Percentiles rank a stretch among this genome's conserved stretches.
Conservation (phyloP, 2,797 vertebrate species). For the Pangasius sanitwongsei region DNA sequence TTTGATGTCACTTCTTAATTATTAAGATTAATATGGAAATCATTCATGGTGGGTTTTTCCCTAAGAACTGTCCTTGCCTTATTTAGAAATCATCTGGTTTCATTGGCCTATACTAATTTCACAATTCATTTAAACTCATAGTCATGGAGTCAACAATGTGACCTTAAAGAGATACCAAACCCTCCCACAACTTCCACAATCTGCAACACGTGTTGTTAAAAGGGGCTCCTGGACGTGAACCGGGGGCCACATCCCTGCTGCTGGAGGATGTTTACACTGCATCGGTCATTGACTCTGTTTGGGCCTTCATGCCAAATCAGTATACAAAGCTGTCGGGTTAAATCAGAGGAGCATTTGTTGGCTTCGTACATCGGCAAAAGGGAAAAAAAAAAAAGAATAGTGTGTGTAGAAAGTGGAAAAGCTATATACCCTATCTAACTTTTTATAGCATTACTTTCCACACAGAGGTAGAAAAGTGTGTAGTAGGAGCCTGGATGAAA, state of each 20-base stretch:
- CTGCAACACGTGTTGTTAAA: conserved; percentile 19
- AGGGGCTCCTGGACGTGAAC: conserved; percentile 3
- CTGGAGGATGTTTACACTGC: conserved; percentile 60
- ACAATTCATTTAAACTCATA: not conserved
- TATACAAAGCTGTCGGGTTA: conserved; percentile 30
- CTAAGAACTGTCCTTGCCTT: not conserved
- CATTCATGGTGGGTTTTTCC: not conserved
- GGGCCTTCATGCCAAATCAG: conserved; percentile 26
- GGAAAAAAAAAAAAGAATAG: not conserved
- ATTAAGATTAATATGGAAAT: too few relatives aligned
- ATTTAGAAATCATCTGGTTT: not conserved
- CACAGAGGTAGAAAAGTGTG: not conserved
- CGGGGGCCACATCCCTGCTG: conserved; percentile 21
- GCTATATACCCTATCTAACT: not conserved
- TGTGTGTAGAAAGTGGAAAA: not conserved
- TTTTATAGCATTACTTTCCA: not conserved
- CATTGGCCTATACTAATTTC: not conserved
- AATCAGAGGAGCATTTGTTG: not conserved
- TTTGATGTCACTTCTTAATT: not conserved
- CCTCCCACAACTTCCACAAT: conserved; percentile 1
- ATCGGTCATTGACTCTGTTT: conserved; percentile 49
- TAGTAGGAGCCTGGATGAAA: conserved; percentile 23
- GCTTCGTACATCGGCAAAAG: not conserved
- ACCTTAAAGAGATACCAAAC: not conserved
- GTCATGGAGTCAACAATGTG: not conserved